Conservation (phyloP, 2,113 vertebrate genomes). For the Falcunculus frontatus region DNA sequence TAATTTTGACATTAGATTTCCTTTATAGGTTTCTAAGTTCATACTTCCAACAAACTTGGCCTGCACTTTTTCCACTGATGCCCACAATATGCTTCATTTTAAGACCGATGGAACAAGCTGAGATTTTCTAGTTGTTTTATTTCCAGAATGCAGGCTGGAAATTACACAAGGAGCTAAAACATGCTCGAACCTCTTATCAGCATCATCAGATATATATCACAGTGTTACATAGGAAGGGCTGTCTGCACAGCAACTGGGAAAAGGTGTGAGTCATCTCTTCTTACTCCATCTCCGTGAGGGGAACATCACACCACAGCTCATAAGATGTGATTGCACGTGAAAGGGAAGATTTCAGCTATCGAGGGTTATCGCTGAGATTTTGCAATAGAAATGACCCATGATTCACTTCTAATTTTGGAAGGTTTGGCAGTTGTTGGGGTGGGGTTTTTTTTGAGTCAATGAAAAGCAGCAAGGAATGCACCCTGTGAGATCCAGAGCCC, state of each 20-base stretch:
- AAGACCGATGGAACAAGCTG: neutral
- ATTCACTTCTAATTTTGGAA: slow-evolving; percentile 35
- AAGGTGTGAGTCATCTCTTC: slow-evolving; percentile 19
- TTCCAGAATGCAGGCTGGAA: neutral
- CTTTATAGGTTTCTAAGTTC: neutral
- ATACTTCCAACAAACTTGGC: neutral
- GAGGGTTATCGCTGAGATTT: neutral
- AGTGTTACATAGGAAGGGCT: neutral
- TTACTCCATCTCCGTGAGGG: neutral
- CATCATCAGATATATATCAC: slow-evolving; percentile 19
- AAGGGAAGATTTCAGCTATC: neutral
- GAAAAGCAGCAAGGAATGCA: neutral
- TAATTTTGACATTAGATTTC: slow-evolving; percentile 4
- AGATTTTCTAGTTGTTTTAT: neutral
- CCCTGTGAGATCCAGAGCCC: neutral
- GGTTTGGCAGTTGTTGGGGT: neutral
- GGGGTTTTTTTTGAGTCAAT: neutral
- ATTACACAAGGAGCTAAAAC: neutral
- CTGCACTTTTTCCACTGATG: neutral
- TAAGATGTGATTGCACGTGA: neutral
- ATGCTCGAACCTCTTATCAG: neutral
- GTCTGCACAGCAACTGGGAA: neutral
- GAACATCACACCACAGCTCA: slow-evolving; percentile 39
- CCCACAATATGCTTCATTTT: neutral
- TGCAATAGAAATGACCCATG: slow-evolving; percentile 23